Percentiles rank a stretch among this genome's conserved stretches.
phyloP scores from a whole-genome alignment of 1,140 invertebrate genomes.

The Bombus fervidus region DNA sequence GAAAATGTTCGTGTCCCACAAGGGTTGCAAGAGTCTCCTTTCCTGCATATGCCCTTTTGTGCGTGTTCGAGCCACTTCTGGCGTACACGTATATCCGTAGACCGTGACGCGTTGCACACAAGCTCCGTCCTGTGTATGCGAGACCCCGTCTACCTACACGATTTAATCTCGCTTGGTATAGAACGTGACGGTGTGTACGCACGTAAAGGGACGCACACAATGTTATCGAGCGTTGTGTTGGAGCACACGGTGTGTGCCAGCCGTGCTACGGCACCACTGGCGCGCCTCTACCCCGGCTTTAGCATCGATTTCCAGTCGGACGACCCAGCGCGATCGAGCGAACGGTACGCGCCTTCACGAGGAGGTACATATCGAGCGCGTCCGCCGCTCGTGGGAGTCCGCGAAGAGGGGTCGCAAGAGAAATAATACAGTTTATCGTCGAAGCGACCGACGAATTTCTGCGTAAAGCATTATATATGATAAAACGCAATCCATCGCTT shows the following conservation, averaged over 20 bases:
- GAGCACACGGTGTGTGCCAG: slow-evolving; percentile 55
- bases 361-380: slow-evolving; percentile 52
- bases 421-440: slow-evolving; percentile 31
- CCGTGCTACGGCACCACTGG: slow-evolving; percentile 65
- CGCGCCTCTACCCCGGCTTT: slow-evolving; percentile 73
- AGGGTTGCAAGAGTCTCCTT: slow-evolving; percentile 30
- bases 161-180: slow-evolving; percentile 26
- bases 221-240: neutral
- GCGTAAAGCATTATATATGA: neutral
- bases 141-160: slow-evolving; percentile 30
- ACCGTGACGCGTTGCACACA: slow-evolving; percentile 49
- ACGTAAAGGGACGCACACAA: slow-evolving; percentile 11
- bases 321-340: slow-evolving; percentile 75
- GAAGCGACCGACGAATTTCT: slow-evolving; percentile 8
- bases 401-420: slow-evolving; percentile 31
- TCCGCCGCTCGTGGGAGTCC: slow-evolving; percentile 39
- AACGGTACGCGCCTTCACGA: slow-evolving; percentile 62
- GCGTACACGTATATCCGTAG: slow-evolving; percentile 4
- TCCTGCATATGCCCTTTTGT: slow-evolving; percentile 27
- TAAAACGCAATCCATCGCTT: neutral
- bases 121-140: neutral
- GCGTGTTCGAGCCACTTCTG: slow-evolving; percentile 43
- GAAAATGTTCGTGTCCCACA: slow-evolving; percentile 34
- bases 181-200: slow-evolving; percentile 2
- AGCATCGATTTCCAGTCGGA: slow-evolving; percentile 80